Conservation (phyloP, 2,113 vertebrate genomes). For the Lathamus discolor region DNA sequence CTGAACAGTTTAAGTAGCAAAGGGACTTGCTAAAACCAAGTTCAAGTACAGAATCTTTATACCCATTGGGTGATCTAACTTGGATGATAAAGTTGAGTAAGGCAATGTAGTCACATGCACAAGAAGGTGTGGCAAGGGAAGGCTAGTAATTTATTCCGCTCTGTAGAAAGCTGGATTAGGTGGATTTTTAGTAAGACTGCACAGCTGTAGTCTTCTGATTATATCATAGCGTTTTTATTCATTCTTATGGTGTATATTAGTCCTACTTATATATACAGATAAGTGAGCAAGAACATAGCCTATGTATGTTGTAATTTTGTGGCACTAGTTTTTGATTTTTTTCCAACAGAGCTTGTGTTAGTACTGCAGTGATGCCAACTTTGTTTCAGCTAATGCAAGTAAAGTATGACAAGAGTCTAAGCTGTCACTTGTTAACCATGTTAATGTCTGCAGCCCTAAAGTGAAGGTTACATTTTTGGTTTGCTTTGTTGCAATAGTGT, state of each 20-base stretch:
- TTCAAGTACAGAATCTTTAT: neutral
- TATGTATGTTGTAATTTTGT: neutral
- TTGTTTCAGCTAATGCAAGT: neutral
- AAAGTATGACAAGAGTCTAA: neutral
- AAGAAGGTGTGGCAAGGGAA: neutral
- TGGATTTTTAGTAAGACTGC: neutral
- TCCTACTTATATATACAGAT: neutral
- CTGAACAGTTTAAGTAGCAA: neutral
- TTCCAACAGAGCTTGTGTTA: neutral
- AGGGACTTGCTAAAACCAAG: neutral
- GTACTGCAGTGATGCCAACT: neutral
- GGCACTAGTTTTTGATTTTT: neutral
- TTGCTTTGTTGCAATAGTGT: neutral
- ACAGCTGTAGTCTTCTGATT: neutral
- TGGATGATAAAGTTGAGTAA: neutral
- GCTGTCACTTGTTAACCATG: neutral
- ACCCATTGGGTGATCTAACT: neutral
- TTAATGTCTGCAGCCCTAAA: neutral
- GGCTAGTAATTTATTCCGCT: neutral
- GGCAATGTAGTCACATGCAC: neutral
- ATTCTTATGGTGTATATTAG: neutral
- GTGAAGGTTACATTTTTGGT: neutral
- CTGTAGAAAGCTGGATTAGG: neutral
- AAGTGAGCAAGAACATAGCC: neutral
- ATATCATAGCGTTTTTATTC: neutral